Percentiles rank a stretch among this genome's conserved stretches.
Conservation (phyloP, 2,797 vertebrate genomes). For the Sebastes minor region DNA sequence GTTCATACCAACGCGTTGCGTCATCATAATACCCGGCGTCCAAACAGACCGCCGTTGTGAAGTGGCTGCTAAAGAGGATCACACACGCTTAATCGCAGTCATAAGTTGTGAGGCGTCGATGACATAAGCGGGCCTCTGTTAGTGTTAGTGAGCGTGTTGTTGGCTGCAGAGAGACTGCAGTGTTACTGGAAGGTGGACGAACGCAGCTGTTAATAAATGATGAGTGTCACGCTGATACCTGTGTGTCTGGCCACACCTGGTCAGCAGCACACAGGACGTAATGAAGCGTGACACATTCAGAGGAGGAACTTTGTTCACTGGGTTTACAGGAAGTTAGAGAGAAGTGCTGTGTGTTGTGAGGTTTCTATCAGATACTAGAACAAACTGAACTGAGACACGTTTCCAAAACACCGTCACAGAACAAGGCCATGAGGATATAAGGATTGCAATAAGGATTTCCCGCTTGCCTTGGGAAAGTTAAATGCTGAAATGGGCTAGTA, state of each 20-base stretch:
- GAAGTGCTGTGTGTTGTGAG: neutral
- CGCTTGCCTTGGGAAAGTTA: neutral
- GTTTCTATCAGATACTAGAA: neutral
- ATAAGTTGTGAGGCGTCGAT: constrained; percentile 20
- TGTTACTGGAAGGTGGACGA: constrained; percentile 32
- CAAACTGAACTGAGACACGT: neutral
- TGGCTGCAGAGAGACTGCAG: neutral
- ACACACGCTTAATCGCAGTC: constrained; percentile 25
- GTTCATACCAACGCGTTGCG: constrained; percentile 14
- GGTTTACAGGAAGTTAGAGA: neutral
- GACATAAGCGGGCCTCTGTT: neutral
- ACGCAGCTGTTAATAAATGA: constrained; percentile 59
- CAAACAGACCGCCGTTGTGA: neutral
- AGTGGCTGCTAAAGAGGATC: constrained; percentile 40
- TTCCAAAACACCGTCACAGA: neutral
- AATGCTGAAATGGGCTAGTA: too few species aligned
- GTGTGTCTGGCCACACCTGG: constrained; percentile 49
- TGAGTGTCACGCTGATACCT: constrained; percentile 60
- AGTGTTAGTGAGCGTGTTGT: neutral
- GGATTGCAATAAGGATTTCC: too few species aligned
- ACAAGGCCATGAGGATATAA: neutral
- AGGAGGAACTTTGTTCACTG: neutral
- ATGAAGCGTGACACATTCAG: neutral
- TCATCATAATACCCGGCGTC: neutral
- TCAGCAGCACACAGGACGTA: constrained; percentile 16